Evolutionary conservation across 1,140 invertebrate genomes (phyloP), one percentile per base, ranked within the genome.

Genomic region (Ylistrum balloti): DNA sequence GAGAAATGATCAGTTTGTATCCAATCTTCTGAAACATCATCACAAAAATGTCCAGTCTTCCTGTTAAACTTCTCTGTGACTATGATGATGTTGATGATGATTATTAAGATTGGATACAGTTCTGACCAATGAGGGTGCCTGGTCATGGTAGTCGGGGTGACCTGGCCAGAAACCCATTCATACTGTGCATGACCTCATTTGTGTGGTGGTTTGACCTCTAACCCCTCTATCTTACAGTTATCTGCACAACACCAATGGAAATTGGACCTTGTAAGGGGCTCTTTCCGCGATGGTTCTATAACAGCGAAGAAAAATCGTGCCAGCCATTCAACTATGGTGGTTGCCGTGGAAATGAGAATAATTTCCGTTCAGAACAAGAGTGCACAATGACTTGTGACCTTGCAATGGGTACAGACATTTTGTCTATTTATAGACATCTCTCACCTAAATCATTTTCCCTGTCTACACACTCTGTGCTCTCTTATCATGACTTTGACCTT

Each of bases 321-420:
- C 96, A 97, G 33, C 97, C 97, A 33, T 99, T 99, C 95, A 97
- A 96, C 33, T 99, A 98, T 96, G 98, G 98, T 32, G 98, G 99
- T 85, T 99, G 99, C 94, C 97, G 97, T 56, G 97, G 98, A 86
- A 99, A 98, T 94, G 97, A 98, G 94, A 99, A 99, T 96, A 98
- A 98, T 93, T 99, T 99, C 56, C 56, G 56, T 74, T 74, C 56
- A 74, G 56, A 74, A 74, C 56, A 74, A 74, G 56, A 74, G 22
- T 74, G 56, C n/a, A 74, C 56, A 74, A 74, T 74, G 56, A 74
- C 56, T 2, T 74, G 56, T 74, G 56, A 74, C n/a, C 22, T 28
- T 74, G 56, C 56, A 74, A 74, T 74, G 56, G 56, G 56, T 74
- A 74, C 56, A 28, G 56, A n/a, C 56, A 3, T 74, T 74, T 74